Evolutionary conservation across 2,113 vertebrate species (phyloP).

Genomic region (Beaufortia kweichowensis): DNA sequence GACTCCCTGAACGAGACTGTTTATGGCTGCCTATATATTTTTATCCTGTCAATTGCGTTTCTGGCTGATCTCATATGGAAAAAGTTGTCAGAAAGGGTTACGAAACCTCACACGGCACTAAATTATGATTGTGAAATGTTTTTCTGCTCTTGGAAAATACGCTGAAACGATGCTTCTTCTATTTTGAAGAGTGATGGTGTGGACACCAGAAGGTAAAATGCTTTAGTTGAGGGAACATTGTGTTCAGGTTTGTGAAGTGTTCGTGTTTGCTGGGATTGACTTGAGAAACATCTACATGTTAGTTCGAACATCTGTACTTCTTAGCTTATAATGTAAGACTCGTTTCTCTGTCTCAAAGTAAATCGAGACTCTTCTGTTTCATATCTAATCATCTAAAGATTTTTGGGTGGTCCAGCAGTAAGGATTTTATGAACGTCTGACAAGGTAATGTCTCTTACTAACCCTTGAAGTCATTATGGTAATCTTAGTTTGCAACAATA

Average conservation of each 20-base stretch:
- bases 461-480: too few species aligned
- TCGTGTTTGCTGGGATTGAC: too few species aligned
- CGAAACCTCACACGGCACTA: neutral
- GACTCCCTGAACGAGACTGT: too few species aligned
- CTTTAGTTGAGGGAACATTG: conserved; percentile 5
- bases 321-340: neutral
- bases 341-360: neutral
- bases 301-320: conserved; percentile 10
- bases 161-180: neutral
- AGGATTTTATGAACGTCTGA: neutral
- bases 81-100: neutral
- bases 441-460: too few species aligned
- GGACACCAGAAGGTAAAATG: neutral
- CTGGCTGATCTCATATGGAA: neutral
- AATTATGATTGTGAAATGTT: neutral
- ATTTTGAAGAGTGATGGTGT: neutral
- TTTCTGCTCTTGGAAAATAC: neutral
- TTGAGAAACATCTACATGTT: neutral
- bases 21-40: neutral
- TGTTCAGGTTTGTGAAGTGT: neutral
- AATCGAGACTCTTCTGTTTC: neutral
- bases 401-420: neutral
- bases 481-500: too few species aligned
- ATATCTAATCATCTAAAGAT: neutral
- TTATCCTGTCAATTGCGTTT: neutral